A percentile compares a stretch with the other conserved stretches of the same genome.
These are phyloP conservation scores for Penaeus chinensis DNA, from an alignment of 1,140 invertebrate genomes.

Conservation along the genomic window DNA sequence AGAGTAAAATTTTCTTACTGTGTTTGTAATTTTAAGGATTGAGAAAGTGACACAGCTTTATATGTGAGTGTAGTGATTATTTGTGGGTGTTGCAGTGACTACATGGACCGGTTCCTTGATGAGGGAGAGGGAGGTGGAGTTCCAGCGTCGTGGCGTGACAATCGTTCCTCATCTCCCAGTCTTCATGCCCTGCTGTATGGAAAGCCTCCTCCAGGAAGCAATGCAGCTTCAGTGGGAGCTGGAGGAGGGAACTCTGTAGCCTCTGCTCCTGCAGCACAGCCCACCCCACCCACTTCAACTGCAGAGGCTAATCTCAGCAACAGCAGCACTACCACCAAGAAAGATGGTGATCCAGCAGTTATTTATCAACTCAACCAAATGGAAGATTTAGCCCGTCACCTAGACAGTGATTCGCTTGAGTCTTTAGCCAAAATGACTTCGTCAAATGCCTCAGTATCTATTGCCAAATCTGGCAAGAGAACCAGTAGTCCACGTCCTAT, in stretches of 20 bases:
- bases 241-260: constrained; percentile 68
- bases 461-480: constrained; percentile 52
- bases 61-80: constrained; percentile 65
- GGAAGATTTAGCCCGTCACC: constrained; percentile 64
- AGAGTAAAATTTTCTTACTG: not conserved
- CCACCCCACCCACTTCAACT: constrained; percentile 71
- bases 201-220: constrained; percentile 66
- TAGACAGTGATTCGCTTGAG: constrained; percentile 64
- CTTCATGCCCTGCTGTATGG: constrained; percentile 62
- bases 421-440: constrained; percentile 64
- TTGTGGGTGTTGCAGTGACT: constrained; percentile 76
- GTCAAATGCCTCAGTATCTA: constrained; percentile 50
- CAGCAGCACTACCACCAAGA: constrained; percentile 37
- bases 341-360: constrained; percentile 33
- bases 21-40: constrained; percentile 56
- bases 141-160: constrained; percentile 65
- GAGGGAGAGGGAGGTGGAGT: constrained; percentile 83
- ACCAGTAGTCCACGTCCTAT: constrained; percentile 55
- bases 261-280: constrained; percentile 67
- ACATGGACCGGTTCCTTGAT: constrained; percentile 88
- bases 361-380: constrained; percentile 59
- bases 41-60: constrained; percentile 56
- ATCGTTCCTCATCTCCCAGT: constrained; percentile 64
- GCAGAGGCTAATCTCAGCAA: constrained; percentile 54
- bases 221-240: constrained; percentile 69